Conservation (phyloP, 2,888 invertebrate genomes). For the Odontocerum albicorne region DNA sequence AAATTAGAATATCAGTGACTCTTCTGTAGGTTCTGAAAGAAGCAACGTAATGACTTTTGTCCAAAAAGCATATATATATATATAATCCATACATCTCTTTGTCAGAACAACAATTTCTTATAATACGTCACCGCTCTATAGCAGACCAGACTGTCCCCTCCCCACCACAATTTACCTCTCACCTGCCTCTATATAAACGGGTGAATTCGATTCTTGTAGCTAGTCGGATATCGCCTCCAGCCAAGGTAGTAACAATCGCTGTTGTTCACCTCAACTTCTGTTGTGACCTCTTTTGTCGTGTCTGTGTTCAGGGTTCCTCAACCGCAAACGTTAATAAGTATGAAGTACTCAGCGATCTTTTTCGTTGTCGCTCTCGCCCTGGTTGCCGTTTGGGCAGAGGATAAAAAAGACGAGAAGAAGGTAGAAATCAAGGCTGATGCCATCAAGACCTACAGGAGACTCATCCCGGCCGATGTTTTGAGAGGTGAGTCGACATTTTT, state of each 20-base stretch:
- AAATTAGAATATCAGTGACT: too few relatives aligned
- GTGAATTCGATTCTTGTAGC: not conserved
- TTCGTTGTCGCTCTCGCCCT: slow-evolving; percentile 58
- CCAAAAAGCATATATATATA: too few relatives aligned
- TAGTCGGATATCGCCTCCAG: slow-evolving; percentile 17
- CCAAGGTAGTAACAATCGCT: not conserved
- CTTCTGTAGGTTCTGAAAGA: too few relatives aligned
- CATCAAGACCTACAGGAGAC: slow-evolving; percentile 74
- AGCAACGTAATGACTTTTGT: too few relatives aligned
- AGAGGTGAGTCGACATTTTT: slow-evolving; percentile 80
- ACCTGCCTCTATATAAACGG: slow-evolving; percentile 18
- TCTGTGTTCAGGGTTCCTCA: too few relatives aligned
- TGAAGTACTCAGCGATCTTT: slow-evolving; percentile 39
- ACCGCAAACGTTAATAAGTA: not conserved
- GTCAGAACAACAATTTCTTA: too few relatives aligned
- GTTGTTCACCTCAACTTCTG: too few relatives aligned
- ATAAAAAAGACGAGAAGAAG: slow-evolving; percentile 46
- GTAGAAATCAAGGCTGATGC: slow-evolving; percentile 45
- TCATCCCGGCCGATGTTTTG: slow-evolving; percentile 87
- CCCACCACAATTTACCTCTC: slow-evolving; percentile 5
- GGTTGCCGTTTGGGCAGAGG: slow-evolving; percentile 56
- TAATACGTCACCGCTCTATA: too few relatives aligned
- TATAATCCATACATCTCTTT: too few relatives aligned
- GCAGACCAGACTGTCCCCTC: not conserved
- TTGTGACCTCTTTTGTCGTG: too few relatives aligned